Evolutionary conservation across 2,888 invertebrate genomes (phyloP), one percentile per base, ranked within the genome.

Genomic region (Xiphydria camelus): DNA sequence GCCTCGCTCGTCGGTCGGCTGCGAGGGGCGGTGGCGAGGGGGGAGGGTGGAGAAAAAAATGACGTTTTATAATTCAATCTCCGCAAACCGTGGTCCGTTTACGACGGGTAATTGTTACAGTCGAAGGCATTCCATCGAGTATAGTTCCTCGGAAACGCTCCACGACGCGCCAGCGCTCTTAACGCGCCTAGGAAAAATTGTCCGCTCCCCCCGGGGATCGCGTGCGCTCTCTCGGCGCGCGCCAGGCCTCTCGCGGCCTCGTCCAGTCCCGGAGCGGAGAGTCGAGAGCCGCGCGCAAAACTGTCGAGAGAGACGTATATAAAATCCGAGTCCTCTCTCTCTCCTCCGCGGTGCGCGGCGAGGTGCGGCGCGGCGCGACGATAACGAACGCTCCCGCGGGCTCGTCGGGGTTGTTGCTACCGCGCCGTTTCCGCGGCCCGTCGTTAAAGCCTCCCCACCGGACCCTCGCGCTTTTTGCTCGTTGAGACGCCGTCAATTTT

Each of bases 81-180:
- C 53, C 53, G 56, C 49, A 47, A 29, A 42, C 41, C 40, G 55
- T 54, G 55, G 56, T 47, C 45, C 61, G 55, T 71, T 70, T 68
- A 70, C 64, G 69, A 69, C 64, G 56, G 59, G 62, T 71, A 71
- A 71, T 70, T 69, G 66, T 70, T 68, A 59, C 49, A 58, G 55
- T 61, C 59, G 61, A 66, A 62, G 53, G 55, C 57, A 53, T 55
- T 55, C 55, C 55, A 42, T 48, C 55, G 56, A 57, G 53, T 47
- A n/a, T n/a, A 57, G 56, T 62, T 69, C 58, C 58, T 46, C 52
- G 64, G 59, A 70, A 70, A 66, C 50, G 48, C 51, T 26, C 49
- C n/a, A n/a, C n/a, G n/a, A n/a, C n/a, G n/a, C n/a, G n/a, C n/a
- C n/a, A n/a, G n/a, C n/a, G n/a, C n/a, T n/a, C n/a, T n/a, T n/a